phyloP scores from a whole-genome alignment of 2,113 vertebrate species.

The Eulemur rufifrons region DNA sequence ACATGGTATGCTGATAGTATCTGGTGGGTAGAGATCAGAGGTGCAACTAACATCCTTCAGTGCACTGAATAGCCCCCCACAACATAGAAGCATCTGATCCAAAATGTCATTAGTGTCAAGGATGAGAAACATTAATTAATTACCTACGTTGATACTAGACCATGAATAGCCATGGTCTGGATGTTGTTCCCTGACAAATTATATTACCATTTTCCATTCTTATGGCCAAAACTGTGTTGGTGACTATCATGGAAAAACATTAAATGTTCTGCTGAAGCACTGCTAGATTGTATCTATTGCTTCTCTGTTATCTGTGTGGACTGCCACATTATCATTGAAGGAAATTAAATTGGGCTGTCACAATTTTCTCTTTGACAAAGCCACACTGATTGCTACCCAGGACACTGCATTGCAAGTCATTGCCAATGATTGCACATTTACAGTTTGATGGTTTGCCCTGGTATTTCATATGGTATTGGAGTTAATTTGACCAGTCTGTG shows the following conservation, averaged over 20 bases:
- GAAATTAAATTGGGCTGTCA: slow-evolving; percentile 42
- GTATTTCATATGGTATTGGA: background rate
- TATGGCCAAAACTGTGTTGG: background rate
- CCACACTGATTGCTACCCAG: background rate
- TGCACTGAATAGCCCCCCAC: background rate
- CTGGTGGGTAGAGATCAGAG: background rate
- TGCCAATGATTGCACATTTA: background rate
- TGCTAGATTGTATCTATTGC: background rate
- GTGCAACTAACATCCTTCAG: background rate
- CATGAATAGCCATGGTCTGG: background rate
- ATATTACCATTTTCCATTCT: background rate
- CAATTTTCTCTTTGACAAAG: slow-evolving; percentile 29
- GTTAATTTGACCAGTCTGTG: background rate
- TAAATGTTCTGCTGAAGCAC: background rate
- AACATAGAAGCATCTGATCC: background rate
- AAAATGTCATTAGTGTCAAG: background rate
- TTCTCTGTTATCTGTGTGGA: background rate
- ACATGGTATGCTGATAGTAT: background rate
- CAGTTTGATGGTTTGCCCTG: background rate
- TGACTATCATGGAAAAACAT: background rate
- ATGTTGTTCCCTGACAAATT: background rate
- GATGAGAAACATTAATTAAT: background rate
- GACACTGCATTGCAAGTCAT: background rate
- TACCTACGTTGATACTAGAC: background rate
- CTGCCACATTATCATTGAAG: background rate